phyloP scores from a whole-genome alignment of 2,797 vertebrate species.

The Eulemur rubriventer region DNA sequence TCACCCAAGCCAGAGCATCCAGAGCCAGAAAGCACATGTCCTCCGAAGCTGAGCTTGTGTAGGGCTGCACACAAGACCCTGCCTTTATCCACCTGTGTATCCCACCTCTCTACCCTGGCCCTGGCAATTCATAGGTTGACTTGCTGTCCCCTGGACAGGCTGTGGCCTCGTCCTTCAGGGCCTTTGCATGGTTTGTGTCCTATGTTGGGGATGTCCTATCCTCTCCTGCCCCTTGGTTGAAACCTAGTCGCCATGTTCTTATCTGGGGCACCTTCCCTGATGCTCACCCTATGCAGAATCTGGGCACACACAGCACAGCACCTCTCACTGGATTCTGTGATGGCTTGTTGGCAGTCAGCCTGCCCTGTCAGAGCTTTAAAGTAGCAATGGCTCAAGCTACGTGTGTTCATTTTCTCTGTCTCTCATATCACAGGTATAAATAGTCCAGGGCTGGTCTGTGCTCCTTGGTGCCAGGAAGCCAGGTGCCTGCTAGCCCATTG shows the following conservation, averaged over 20 bases:
- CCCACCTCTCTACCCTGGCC: rapidly evolving
- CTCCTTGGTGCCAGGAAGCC: neutral
- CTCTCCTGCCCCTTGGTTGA: neutral
- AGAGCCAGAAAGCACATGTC: neutral
- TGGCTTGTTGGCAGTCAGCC: neutral
- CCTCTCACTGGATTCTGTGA: rapidly evolving
- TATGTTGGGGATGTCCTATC: neutral
- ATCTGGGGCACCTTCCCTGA: rapidly evolving
- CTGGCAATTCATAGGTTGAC: rapidly evolving
- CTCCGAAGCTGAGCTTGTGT: rapidly evolving
- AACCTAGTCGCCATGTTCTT: neutral
- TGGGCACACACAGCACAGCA: neutral
- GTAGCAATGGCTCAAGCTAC: rapidly evolving
- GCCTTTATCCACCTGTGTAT: rapidly evolving
- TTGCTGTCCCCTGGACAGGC: neutral
- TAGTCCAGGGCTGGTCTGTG: rapidly evolving
- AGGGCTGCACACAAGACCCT: rapidly evolving
- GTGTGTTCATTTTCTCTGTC: rapidly evolving
- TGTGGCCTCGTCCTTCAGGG: neutral
- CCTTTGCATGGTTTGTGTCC: neutral
- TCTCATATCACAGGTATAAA: neutral
- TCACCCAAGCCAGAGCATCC: too few species aligned
- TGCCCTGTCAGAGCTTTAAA: too few species aligned
- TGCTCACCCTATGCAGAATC: neutral
- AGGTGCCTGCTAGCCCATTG: rapidly evolving